Base-by-base conservation (phyloP, 2,113 vertebrate species). In the Melospiza melodia region DNA sequence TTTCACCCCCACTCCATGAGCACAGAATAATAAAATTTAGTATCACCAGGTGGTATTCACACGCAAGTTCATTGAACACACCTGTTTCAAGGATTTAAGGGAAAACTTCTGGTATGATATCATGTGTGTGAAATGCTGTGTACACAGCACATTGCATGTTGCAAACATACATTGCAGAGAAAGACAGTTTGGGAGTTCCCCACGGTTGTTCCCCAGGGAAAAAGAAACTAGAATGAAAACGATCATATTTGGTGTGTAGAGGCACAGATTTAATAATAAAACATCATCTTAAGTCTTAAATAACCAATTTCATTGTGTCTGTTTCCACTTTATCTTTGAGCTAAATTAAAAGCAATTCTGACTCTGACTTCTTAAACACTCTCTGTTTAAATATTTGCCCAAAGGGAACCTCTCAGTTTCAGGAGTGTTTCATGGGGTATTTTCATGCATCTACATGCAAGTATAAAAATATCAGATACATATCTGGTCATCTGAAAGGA, bases 221-320 rank as follows among this genome's bases (percentile, higher is more conserved):
- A 92, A 94, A 93, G 6, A 77, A 91, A 82, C 61, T 80, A 91
- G 71, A 77, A 84, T 95, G 44, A 95, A 95, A 95, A 92, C 15
- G 5, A 48, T 68, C 18, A 33, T 84, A 73, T 96, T 79, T 94
- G 17, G 11, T 78, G 52, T 62, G 27, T 37, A 95, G 30, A 54
- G 59, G 69, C 69, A 94, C 75, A 28, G 82, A 92, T 88, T 93
- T 58, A 51, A 84, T 83, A 62, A 73, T 10, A 82, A 84, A 83
- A 24, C 52, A 54, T 48, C 84, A 18, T 39, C n/a, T 58, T 46
- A 14, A 37, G 66, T 58, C 63, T 57, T 75, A 90, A 96, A 95
- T 31, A 83, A 69, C 22, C 15, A 14, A 24, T 67, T 94, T 84
- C 28, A 91, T 37, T 73, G 39, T 62, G 31, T 82, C 49, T 89